Base-by-base conservation (phyloP, 2,888 invertebrate species). In the Sipha maydis region DNA sequence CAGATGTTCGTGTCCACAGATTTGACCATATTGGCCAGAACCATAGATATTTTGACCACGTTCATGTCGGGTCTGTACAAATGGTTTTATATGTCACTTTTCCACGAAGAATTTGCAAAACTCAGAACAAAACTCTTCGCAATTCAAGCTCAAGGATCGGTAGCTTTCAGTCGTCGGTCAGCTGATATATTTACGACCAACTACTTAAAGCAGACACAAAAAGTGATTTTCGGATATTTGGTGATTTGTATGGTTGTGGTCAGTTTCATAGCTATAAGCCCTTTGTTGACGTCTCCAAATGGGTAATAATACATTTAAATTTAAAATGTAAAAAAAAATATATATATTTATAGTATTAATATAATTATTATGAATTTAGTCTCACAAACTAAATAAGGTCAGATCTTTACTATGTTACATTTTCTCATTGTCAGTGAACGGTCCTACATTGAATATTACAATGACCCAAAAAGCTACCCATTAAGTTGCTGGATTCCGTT, bases 31-130 rank as follows among this genome's bases (percentile, higher is more conserved):
- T 38, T 84, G 75, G 28, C 83, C 25, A 38, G 75, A 21, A 84
- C 83, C 3, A 75, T 84, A 28, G 83, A 84, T 28, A 38, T 84
- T 1, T 84, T 75, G 83, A 61, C 83, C 1, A 28, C 61, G 56
- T 84, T 61, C 38, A 5, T 61, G 38, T 41, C 83, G 21, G 83
- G 83, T 1, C 9, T 84, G 28, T 84, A 75, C 38, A 84, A 84
- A 41, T 84, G 75, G 83, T 11, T 34, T 61, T 76, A 17, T 3
- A 84, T 84, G 75, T 38, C 28, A 11, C 0, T 14, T 38, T 84
- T 61, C 21, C n/a, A 28, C n/a, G 5, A 19, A 0, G 56, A 79
- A 11, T 86, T 79, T 25, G 0, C 34, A 0, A 17, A 71, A 3
- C 76, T 79, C 7, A 79, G n/a, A 21, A 19, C 19, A 3, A 11